A percentile compares a stretch with the other conserved stretches of the same genome.
Conservation (phyloP, 2,888 invertebrate genomes). For the Euproctis similis region DNA sequence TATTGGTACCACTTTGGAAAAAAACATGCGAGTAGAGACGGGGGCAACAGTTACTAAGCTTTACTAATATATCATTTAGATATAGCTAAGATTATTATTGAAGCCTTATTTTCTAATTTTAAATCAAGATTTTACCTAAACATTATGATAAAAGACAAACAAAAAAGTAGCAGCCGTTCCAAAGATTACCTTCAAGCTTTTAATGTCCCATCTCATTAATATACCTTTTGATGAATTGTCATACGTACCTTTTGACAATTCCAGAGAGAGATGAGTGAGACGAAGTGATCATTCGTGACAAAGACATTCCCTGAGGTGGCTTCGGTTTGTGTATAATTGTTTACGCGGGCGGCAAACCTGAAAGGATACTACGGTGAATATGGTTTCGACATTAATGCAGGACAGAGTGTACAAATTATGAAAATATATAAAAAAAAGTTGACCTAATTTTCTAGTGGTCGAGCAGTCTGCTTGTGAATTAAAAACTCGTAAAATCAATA, state of each 20-base stretch:
- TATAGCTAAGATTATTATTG: too few species aligned
- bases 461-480: too few species aligned
- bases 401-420: too few species aligned
- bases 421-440: too few species aligned
- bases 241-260: constrained; percentile 1
- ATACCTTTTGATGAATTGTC: constrained; percentile 34
- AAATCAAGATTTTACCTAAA: background rate
- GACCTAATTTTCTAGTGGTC: too few species aligned
- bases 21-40: too few species aligned
- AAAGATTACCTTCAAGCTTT: constrained; percentile 37
- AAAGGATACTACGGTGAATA: constrained; percentile 34
- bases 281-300: constrained; percentile 54
- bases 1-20: too few species aligned
- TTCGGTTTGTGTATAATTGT: constrained; percentile 59
- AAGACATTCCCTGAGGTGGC: constrained; percentile 57
- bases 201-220: constrained; percentile 58
- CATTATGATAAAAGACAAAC: background rate
- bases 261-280: constrained; percentile 15
- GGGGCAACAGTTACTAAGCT: too few species aligned
- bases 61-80: too few species aligned
- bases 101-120: too few species aligned
- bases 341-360: constrained; percentile 49
- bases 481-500: too few species aligned
- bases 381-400: too few species aligned
- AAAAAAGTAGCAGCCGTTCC: constrained; percentile 20